Evolutionary conservation across 2,113 vertebrate species (phyloP).

Genomic region (Ailurus styani): DNA sequence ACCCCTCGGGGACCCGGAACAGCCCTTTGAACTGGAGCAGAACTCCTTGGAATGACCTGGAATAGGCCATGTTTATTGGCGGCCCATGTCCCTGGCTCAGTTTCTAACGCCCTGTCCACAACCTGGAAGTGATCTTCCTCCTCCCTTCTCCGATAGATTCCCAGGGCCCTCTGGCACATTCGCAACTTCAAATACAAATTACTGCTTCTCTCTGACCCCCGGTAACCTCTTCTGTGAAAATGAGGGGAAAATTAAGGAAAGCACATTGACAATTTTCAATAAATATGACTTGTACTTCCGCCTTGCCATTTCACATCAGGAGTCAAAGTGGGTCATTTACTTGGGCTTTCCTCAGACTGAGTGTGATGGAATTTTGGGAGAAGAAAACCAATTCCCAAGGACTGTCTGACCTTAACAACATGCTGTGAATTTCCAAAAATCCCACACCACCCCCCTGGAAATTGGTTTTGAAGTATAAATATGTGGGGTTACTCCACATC

Average conservation of each 20-base stretch:
- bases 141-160: not conserved
- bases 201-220: not conserved
- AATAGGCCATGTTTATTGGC: not conserved
- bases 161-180: not conserved
- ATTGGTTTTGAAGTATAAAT: constrained; percentile 46
- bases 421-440: not conserved
- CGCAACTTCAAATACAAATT: not conserved
- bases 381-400: not conserved
- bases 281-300: not conserved
- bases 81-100: not conserved
- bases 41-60: not conserved
- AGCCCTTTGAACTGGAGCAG: not conserved
- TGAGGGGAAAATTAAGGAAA: not conserved
- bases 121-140: not conserved
- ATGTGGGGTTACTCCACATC: not conserved
- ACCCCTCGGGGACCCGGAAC: not conserved
- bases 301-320: not conserved
- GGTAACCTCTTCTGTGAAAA: not conserved
- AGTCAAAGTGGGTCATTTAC: not conserved
- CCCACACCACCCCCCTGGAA: not conserved
- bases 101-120: not conserved
- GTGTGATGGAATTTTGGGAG: not conserved
- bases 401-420: not conserved
- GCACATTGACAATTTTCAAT: not conserved
- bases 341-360: not conserved